A percentile compares a stretch with the other conserved stretches of the same genome.
Evolutionary conservation across 1,140 invertebrate genomes (phyloP).

Genomic region (Tenebrio molitor): DNA sequence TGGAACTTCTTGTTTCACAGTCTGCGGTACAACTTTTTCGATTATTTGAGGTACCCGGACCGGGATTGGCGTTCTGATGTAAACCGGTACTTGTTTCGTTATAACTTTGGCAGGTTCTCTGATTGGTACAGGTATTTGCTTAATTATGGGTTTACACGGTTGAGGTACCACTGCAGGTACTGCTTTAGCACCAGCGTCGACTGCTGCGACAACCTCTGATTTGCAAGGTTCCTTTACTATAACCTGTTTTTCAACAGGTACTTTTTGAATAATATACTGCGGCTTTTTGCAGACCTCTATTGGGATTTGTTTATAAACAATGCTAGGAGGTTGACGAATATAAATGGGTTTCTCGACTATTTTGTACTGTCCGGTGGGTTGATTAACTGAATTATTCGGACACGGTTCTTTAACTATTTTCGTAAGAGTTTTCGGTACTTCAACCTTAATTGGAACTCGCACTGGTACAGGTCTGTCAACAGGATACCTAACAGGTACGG

Average conservation of each 20-base stretch:
- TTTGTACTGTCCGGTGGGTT: too few relatives aligned
- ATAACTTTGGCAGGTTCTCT: neutral
- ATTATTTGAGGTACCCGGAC: too few relatives aligned
- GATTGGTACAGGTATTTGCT: neutral
- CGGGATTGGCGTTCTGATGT: conserved; percentile 1
- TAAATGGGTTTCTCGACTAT: neutral
- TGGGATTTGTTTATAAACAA: conserved; percentile 9
- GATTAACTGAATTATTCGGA: neutral
- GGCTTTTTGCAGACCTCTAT: neutral
- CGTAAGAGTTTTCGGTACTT: too few relatives aligned
- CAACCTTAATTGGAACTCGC: too few relatives aligned
- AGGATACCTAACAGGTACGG: too few relatives aligned
- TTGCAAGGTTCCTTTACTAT: too few relatives aligned
- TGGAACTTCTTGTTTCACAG: neutral
- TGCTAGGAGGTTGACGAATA: neutral
- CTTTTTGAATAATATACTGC: neutral
- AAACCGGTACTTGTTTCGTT: neutral
- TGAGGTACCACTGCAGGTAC: too few relatives aligned
- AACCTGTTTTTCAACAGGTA: conserved; percentile 5
- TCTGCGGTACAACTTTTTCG: too few relatives aligned
- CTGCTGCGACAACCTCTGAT: too few relatives aligned
- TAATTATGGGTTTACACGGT: neutral
- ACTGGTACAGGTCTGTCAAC: too few relatives aligned
- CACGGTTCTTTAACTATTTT: neutral
- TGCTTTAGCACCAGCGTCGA: too few relatives aligned